Conservation (phyloP, 2,113 vertebrate genomes). For the Penelope pileata region DNA sequence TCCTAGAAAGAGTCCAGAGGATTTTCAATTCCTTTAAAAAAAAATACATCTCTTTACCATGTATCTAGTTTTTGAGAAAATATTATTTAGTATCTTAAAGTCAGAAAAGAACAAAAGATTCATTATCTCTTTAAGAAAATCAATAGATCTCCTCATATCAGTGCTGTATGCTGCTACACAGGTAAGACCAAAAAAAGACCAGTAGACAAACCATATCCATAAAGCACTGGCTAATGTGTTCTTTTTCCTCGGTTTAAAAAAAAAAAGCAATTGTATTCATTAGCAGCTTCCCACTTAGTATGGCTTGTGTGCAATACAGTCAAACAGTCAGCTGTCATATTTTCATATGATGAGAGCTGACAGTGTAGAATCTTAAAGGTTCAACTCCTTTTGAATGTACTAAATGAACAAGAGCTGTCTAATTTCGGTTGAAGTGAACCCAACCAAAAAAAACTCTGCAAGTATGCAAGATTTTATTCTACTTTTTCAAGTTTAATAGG, state of each 20-base stretch:
- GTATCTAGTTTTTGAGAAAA: background rate
- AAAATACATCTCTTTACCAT: background rate
- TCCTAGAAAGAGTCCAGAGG: too few relatives aligned
- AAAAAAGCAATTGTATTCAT: constrained; percentile 70
- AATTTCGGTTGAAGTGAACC: constrained; percentile 74
- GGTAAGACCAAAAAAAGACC: constrained; percentile 40
- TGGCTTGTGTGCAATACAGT: constrained; percentile 67
- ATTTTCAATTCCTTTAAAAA: background rate
- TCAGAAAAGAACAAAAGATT: background rate
- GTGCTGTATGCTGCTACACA: constrained; percentile 12
- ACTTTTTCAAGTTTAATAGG: constrained; percentile 70
- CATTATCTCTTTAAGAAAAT: background rate
- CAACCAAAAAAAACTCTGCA: constrained; percentile 72
- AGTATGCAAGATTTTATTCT: constrained; percentile 75
- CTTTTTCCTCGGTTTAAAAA: constrained; percentile 31
- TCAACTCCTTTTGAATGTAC: constrained; percentile 73
- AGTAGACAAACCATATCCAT: constrained; percentile 29
- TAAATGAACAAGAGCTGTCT: constrained; percentile 76
- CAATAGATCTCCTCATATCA: background rate
- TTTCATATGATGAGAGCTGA: constrained; percentile 73
- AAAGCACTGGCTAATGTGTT: constrained; percentile 39
- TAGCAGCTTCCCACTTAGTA: constrained; percentile 62
- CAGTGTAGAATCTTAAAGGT: constrained; percentile 79
- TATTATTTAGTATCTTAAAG: background rate
- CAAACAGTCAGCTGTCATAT: constrained; percentile 75